Conservation (phyloP, 1,140 invertebrate genomes). For the Penaeus chinensis region DNA sequence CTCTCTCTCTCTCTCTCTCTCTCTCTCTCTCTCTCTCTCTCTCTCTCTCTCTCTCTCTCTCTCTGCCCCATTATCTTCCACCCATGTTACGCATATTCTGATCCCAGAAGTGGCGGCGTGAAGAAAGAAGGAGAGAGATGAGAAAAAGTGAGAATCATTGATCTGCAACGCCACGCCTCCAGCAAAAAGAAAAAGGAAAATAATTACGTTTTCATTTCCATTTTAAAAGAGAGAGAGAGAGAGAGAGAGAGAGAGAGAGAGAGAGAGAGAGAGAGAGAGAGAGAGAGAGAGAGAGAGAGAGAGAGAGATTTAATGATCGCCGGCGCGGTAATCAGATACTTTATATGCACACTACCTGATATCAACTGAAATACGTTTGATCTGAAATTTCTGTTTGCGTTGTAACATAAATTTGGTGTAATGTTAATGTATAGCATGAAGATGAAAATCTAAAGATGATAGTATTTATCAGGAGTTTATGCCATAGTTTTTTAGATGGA, state of each 20-base stretch:
- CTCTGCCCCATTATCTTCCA: neutral
- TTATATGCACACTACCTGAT: constrained; percentile 31
- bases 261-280: constrained; percentile 22
- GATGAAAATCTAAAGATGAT: neutral
- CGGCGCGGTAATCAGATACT: constrained; percentile 30
- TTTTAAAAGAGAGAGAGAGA: neutral
- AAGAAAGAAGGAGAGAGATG: too few relatives aligned
- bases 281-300: neutral
- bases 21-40: neutral
- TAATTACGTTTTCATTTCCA: neutral
- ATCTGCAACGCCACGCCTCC: too few relatives aligned
- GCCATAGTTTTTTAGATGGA: too few relatives aligned
- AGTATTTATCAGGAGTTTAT: too few relatives aligned
- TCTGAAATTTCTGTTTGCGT: too few relatives aligned
- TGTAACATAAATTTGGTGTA: too few relatives aligned
- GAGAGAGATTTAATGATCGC: neutral
- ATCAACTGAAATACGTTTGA: too few relatives aligned
- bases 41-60: neutral
- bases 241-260: constrained; percentile 19
- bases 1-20: neutral
- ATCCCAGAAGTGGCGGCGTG: too few relatives aligned
- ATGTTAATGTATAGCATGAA: neutral
- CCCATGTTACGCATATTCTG: too few relatives aligned
- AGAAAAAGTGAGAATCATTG: too few relatives aligned
- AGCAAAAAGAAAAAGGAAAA: too few relatives aligned